Evolutionary conservation across 2,888 invertebrate species (phyloP).

Genomic region (Liodrosophila aerea): DNA sequence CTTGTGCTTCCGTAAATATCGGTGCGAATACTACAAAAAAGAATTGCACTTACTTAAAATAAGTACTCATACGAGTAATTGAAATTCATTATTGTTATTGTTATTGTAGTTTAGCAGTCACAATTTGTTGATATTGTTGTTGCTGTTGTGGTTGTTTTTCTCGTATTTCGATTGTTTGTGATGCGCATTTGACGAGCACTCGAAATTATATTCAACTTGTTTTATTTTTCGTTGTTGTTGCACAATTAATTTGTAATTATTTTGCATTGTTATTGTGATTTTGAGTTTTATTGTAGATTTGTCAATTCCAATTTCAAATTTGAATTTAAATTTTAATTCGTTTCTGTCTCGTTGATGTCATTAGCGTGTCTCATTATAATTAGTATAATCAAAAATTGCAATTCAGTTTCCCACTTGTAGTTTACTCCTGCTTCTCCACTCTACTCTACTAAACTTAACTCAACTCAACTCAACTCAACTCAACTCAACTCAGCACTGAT

Average conservation of each 20-base stretch:
- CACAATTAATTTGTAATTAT: conserved; percentile 57
- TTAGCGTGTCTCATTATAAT: conserved; percentile 42
- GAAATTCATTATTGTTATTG: conserved; percentile 23
- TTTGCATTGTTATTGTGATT: conserved; percentile 27
- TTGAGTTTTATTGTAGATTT: conserved; percentile 12
- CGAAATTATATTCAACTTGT: conserved; percentile 15
- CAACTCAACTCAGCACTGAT: conserved; percentile 26
- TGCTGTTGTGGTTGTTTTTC: conserved; percentile 9
- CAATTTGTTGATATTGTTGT: conserved; percentile 13
- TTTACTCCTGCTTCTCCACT: conserved; percentile 10
- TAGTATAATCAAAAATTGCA: conserved; percentile 22
- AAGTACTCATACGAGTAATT: conserved; percentile 16
- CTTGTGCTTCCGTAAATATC: conserved; percentile 10
- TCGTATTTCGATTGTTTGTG: conserved; percentile 15
- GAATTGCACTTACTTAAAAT: conserved; percentile 24
- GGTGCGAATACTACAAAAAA: conserved; percentile 12
- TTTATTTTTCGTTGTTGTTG: conserved; percentile 15
- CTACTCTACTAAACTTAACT: too few relatives aligned
- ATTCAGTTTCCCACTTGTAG: conserved; percentile 13
- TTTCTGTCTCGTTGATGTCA: conserved; percentile 50
- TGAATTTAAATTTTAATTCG: conserved; percentile 16
- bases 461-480: conserved; percentile 7
- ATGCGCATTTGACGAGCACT: conserved; percentile 42
- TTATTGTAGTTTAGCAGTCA: conserved; percentile 16
- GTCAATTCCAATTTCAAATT: conserved; percentile 25